Evolutionary conservation across 2,888 invertebrate species (phyloP).

Genomic region (Trissonchulus sp.): DNA sequence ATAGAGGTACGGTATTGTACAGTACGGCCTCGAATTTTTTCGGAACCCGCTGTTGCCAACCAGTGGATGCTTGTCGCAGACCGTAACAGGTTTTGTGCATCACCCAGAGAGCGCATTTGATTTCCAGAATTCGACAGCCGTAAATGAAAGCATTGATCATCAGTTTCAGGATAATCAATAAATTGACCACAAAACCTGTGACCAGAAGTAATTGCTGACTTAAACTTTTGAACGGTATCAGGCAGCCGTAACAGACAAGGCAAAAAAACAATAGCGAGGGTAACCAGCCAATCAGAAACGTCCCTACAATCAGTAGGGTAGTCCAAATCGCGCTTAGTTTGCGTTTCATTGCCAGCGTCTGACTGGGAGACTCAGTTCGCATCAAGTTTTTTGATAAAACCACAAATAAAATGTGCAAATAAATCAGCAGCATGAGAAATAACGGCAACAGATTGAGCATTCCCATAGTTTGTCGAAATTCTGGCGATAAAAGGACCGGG

Average conservation of each 20-base stretch:
- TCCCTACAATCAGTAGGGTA: conserved; percentile 62
- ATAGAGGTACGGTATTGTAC: neutral
- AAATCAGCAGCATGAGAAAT: conserved; percentile 60
- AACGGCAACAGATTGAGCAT: conserved; percentile 60
- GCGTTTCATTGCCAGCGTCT: conserved; percentile 31
- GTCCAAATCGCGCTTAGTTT: conserved; percentile 60
- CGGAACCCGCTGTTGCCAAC: neutral
- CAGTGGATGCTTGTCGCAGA: neutral
- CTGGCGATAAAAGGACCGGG: neutral
- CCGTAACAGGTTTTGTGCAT: conserved; percentile 30
- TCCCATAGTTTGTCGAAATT: conserved; percentile 53
- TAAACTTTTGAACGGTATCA: conserved; percentile 39
- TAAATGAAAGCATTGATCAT: conserved; percentile 65
- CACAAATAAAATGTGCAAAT: conserved; percentile 59
- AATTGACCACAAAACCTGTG: conserved; percentile 1
- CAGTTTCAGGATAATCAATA: conserved; percentile 57
- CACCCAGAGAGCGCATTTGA: conserved; percentile 54
- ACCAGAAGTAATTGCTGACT: neutral
- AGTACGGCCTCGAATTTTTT: neutral
- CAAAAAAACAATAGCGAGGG: conserved; percentile 60
- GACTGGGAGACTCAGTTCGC: neutral
- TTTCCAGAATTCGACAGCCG: conserved; percentile 64
- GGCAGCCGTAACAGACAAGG: conserved; percentile 59
- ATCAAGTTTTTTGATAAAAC: neutral
- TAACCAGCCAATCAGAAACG: conserved; percentile 61